Base-by-base conservation (phyloP, 2,113 vertebrate genomes). In the Syngnathus floridae region DNA sequence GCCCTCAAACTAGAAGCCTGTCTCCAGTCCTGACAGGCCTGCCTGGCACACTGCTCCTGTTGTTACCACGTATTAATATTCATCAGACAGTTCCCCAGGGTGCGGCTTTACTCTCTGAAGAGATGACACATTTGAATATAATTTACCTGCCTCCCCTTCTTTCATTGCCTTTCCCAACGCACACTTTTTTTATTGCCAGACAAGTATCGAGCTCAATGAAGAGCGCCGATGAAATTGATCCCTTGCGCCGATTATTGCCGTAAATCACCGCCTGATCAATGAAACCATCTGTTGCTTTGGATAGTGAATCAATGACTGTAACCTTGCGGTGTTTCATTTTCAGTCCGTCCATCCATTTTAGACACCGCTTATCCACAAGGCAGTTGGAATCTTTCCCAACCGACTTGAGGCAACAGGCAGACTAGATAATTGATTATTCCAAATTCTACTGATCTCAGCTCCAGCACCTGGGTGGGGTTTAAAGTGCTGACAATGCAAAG, bases 21-120 rank as follows among this genome's bases (percentile, higher is more conserved):
- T 84, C 80, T 80, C 70, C 69, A 69, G 64, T 73, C 78, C 83
- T 82, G 82, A 84, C 88, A 82, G 66, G 75, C 71, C 61, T 86
- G 72, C 71, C 61, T 86, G 72, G 74, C 71, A 70, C 40, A n/a
- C 72, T 14, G 61, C 74, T 65, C n/a, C 80, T 71, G 80, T 70
- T 80, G 78, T 87, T 84, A 78, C 64, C 74, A 51, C 70, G 13
- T 68, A 84, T 87, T 83, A 87, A 90, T 90, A 89, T 87, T 89
- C 83, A 87, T 87, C 82, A 73, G 69, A 64, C 66, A 10, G 68
- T 38, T 86, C 84, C 84, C 64, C 52, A 64, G 85, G 82, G 78
- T 80, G 70, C 55, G 31, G 37, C 63, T 55, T 76, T 60, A 69
- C 69, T 72, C 78, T 81, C 73, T 84, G 74, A 79, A 79, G 84